Evolutionary conservation across 1,140 invertebrate genomes (phyloP), one percentile per base, ranked within the genome.

Genomic region (Chymomyza costata): DNA sequence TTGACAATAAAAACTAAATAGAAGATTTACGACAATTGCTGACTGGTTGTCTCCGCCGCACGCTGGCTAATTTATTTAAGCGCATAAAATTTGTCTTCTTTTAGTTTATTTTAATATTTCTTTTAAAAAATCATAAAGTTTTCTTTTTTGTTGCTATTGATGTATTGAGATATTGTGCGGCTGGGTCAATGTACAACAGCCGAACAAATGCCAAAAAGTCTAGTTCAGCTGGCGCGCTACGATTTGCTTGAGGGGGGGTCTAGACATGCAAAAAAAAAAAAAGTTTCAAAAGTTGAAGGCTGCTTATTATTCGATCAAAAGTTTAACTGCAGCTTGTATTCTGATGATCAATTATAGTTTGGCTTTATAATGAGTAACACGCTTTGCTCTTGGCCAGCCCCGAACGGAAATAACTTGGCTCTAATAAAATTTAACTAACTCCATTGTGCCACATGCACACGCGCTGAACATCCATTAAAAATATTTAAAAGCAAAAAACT

Each of bases 241-340:
- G 62, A 51, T 52, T 47, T 45, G 71, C 32, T 49, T 65, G n/a
- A n/a, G n/a, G n/a, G n/a, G n/a, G n/a, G 61, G 60, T 65, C n/a
- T n/a, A n/a, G n/a, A n/a, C n/a, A n/a, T n/a, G n/a, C n/a, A n/a
- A n/a, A n/a, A n/a, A n/a, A n/a, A n/a, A n/a, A n/a, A n/a, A n/a
- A n/a, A n/a, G n/a, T n/a, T n/a, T n/a, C n/a, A n/a, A n/a, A 78
- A 65, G 67, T 78, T 71, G 71, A 76, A 76, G 71, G 71, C 70
- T 76, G 48, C 30, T 25, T 28, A 47, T 44, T 30, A 57, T 74
- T 76, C 57, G 70, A 74, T 69, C 51, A 55, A 34, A 39, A 61
- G 70, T 69, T 69, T 57, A 74, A 45, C 51, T 74, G 28, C 35
- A 38, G 61, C 59, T 55, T 63, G 56, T 40, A n/a, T n/a, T n/a